Evolutionary conservation across 1,140 invertebrate genomes (phyloP), one percentile per base, ranked within the genome.

Genomic region (Grapholita molesta): DNA sequence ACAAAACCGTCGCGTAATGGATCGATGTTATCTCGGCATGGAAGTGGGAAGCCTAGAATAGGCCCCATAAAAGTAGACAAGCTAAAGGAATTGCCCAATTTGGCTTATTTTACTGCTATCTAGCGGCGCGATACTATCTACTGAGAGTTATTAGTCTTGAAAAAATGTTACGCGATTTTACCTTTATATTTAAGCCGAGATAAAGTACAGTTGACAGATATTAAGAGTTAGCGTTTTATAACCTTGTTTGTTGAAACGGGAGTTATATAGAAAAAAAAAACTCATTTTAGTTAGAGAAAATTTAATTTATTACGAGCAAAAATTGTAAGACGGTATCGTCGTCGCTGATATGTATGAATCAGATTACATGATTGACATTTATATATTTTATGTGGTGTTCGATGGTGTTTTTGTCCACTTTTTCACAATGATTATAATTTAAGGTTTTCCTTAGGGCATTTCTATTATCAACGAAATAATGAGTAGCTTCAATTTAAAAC

Each of bases 41-140:
- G 69, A 76, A 75, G 71, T 74, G 72, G 67, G 73, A 70, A 75
- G 74, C 74, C 74, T 75, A 74, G 66, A 74, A 84, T 78, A 83
- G 68, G 71, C 64, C 68, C 77, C 69, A 84, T 86, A 86, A 86
- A 86, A 78, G 67, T 74, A 78, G 78, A 70, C 74, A 75, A 69
- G 74, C 68, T 75, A 66, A 76, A 78, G 72, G 71, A 78, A 84
- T 83, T 80, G 78, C 68, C 75, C 81, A 85, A 87, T 87, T 89
- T 85, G 76, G 78, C 78, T 76, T 78, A 85, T 87, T 88, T 85
- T 80, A 88, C 83, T 85, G 83, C 77, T 78, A 84, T 84, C 84
- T 79, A 69, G 78, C 71, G 72, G 53, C 28, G 73, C 76, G 84
- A 82, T 81, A 83, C 71, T 74, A 77, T 75, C 71, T 69, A 78